Evolutionary conservation across 2,113 vertebrate species (phyloP), one percentile per base, ranked within the genome.

Genomic region (Chaenogobius annularis): DNA sequence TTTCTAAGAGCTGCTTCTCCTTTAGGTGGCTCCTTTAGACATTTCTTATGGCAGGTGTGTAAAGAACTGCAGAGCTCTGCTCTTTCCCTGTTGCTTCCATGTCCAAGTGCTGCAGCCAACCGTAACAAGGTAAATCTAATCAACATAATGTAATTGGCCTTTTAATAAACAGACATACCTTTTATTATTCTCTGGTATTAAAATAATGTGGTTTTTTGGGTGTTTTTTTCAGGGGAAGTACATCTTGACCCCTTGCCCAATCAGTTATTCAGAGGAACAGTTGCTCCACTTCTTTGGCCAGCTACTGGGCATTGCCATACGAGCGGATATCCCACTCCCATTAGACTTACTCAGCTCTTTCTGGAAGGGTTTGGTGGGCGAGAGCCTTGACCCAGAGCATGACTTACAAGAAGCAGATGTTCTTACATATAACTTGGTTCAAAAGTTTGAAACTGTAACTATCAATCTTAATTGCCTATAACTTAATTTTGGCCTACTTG

Each of bases 41-140:
- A 99, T 90, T 99, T 99, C 91, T 91, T 99, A 26, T 99, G 98
- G 98, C 98, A 99, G 90, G 97, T 98, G 66, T 99, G 98, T 52
- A 98, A 98, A 74, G 98, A 99, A 90, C 84, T 99, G 1, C 98
- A 99, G 93, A 99, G 98, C 77, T 96, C 95, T n/a, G 93, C 94
- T 0, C 94, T 99, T 31, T 98, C 96, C 6, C 94, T 99, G 31
- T 95, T 99, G 64, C 89, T 99, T 66, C 80, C 96, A 68, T 99
- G 98, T 77, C 98, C 97, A 56, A 99, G 97, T 90, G 95, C 96
- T 3, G 95, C 97, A 0, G 97, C 95, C 87, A 99, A 96, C 78
- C 96, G 97, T 72, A 99, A 98, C 75, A 99, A 99, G 97, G 98
- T 99, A 82, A 65, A 13, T 26, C 10, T 19, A 22, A 14, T 55